Conservation (phyloP, 2,113 vertebrate species). For the Eurypyga helias region DNA sequence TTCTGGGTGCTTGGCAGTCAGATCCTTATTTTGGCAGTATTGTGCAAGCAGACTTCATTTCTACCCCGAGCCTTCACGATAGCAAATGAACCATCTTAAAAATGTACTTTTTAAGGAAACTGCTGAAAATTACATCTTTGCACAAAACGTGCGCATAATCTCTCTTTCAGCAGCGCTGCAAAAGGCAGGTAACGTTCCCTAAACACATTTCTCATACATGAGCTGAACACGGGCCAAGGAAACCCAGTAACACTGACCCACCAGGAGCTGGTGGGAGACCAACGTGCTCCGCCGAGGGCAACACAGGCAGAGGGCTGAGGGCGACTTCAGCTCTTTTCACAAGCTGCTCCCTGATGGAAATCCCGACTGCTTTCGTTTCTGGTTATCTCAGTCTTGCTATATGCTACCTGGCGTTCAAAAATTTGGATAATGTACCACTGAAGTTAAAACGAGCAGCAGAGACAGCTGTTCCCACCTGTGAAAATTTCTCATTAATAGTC, state of each 20-base stretch:
- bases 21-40: constrained; percentile 77
- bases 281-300: rapidly evolving
- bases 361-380: background rate
- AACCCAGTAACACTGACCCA: background rate
- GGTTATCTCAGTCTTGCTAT: background rate
- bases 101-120: constrained; percentile 73
- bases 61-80: constrained; percentile 60
- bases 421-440: background rate
- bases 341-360: background rate
- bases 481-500: constrained; percentile 54
- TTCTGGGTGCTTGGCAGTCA: constrained; percentile 58
- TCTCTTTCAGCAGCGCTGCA: background rate
- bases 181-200: background rate
- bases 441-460: constrained; percentile 51
- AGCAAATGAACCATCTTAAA: constrained; percentile 73
- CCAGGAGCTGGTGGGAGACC: background rate
- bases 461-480: constrained; percentile 66
- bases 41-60: constrained; percentile 85
- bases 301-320: rapidly evolving
- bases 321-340: background rate
- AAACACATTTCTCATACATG: background rate
- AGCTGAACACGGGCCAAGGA: background rate
- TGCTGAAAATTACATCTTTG: constrained; percentile 67
- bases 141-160: constrained; percentile 26
- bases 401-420: constrained; percentile 27